Percentiles rank a stretch among this genome's conserved stretches.
These are phyloP conservation scores for Drosophila kikkawai DNA, from an alignment of 1,140 invertebrate species.

Conservation along the genomic window DNA sequence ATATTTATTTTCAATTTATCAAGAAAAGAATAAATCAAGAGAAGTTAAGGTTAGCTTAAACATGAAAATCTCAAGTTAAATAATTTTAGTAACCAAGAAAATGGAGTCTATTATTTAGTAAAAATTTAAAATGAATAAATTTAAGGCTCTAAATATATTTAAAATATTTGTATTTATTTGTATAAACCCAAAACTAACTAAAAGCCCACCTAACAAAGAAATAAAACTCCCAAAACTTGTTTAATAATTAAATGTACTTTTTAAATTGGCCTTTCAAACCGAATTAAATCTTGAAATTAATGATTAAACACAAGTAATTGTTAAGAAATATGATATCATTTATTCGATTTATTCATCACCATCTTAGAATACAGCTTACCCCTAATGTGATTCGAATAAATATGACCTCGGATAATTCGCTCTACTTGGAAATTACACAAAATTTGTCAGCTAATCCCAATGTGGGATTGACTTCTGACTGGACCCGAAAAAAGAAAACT, in stretches of 20 bases:
- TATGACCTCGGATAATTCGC: slow-evolving; percentile 5
- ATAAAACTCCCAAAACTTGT: not conserved
- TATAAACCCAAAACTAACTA: too few species aligned
- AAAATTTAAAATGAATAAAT: too few species aligned
- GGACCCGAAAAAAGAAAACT: slow-evolving; percentile 6
- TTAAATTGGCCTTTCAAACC: not conserved
- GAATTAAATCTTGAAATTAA: not conserved
- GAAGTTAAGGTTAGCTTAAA: not conserved
- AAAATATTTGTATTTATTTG: too few species aligned
- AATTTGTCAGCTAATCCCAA: slow-evolving; percentile 67
- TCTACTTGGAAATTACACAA: slow-evolving; percentile 28
- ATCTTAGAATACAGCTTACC: slow-evolving; percentile 15
- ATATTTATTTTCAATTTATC: too few species aligned
- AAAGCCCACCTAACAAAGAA: too few species aligned
- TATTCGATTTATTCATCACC: slow-evolving; percentile 10
- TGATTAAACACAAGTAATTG: not conserved
- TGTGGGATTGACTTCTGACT: slow-evolving; percentile 43
- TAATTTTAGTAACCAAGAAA: too few species aligned
- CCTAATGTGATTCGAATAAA: slow-evolving; percentile 62
- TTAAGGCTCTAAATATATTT: too few species aligned
- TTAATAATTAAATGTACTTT: too few species aligned
- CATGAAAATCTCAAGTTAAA: too few species aligned
- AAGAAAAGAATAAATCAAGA: not conserved
- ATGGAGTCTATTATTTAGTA: too few species aligned
- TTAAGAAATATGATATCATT: not conserved